Evolutionary conservation across 1,140 invertebrate genomes (phyloP), one percentile per base, ranked within the genome.

Genomic region (Anastatus disparis): DNA sequence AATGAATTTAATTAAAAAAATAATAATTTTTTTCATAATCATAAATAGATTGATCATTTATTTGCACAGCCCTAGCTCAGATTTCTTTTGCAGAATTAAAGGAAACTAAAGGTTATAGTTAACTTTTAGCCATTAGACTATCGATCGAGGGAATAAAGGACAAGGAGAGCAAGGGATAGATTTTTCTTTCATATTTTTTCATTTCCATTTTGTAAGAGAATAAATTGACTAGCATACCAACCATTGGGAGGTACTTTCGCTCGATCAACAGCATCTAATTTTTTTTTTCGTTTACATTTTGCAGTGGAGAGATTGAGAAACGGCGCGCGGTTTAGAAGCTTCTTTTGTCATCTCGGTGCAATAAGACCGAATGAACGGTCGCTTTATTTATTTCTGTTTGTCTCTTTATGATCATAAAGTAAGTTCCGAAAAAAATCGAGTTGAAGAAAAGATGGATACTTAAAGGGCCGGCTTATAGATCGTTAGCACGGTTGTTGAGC

Each of bases 141-240:
- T 71, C 13, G 31, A 71, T 50, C 44, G 42, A 50, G 58, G 13
- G 48, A 24, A 52, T 17, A 52, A 8, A 24, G 31, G 31, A 35
- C 10, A 27, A 40, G 35, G 13, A 17, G 12, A 38, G 35, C 15
- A 27, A 15, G 17, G 29, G 17, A 71, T 58, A 58, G 52, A 58
- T 65, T 56, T 65, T 56, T 56, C 27, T 58, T 63, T 69, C 27
- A 24, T 48, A 31, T 48, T 59, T 62, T 66, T 65, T 66, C 40
- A 27, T 61, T 31, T 53, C 46, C 31, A 35, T 61, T 71, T 71
- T 46, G 63, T 66, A 74, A 70, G 69, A 67, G 68, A 74, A 74
- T 64, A 77, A 81, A 84, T 83, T 84, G 81, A 84, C 81, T 82
- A 82, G 82, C 76, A 80, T 81, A 80, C 76, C 75, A 78, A 71